Conservation (phyloP, 2,113 vertebrate genomes). For the Dicerorhinus sumatrensis region DNA sequence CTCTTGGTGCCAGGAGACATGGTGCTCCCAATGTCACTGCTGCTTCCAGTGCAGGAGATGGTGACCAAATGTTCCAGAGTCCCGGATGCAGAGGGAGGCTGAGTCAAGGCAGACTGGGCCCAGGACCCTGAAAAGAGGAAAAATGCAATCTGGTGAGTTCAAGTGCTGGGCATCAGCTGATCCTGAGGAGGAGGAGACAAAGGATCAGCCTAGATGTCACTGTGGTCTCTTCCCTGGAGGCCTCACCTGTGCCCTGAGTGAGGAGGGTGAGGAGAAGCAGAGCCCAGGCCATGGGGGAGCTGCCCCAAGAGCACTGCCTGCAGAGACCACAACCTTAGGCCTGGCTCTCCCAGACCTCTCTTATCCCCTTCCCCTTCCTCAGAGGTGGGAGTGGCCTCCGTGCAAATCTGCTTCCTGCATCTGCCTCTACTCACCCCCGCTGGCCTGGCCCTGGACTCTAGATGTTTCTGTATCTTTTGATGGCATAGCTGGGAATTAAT, state of each 20-base stretch:
- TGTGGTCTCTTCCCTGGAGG: neutral
- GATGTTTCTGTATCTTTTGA: too few species aligned
- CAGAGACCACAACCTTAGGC: neutral
- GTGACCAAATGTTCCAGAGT: rapidly evolving
- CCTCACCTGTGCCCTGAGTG: neutral
- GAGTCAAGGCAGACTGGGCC: neutral
- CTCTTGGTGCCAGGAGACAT: conserved; percentile 44
- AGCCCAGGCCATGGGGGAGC: neutral
- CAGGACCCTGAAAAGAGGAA: neutral
- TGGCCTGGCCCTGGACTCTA: too few species aligned
- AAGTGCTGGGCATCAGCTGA: rapidly evolving
- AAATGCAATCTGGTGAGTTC: neutral
- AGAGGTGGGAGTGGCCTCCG: neutral
- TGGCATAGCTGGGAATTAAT: too few species aligned
- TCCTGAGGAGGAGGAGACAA: neutral
- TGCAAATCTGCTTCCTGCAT: neutral
- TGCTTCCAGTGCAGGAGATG: conserved; percentile 24
- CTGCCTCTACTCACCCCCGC: too few species aligned
- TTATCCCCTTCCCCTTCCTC: neutral
- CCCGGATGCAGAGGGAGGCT: neutral
- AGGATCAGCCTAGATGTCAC: neutral
- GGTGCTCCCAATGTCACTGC: rapidly evolving
- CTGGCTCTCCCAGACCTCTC: neutral
- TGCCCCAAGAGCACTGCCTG: neutral
- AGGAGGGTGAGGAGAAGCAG: neutral